phyloP scores from a whole-genome alignment of 1,140 invertebrate species.

The Cherax destructor region DNA sequence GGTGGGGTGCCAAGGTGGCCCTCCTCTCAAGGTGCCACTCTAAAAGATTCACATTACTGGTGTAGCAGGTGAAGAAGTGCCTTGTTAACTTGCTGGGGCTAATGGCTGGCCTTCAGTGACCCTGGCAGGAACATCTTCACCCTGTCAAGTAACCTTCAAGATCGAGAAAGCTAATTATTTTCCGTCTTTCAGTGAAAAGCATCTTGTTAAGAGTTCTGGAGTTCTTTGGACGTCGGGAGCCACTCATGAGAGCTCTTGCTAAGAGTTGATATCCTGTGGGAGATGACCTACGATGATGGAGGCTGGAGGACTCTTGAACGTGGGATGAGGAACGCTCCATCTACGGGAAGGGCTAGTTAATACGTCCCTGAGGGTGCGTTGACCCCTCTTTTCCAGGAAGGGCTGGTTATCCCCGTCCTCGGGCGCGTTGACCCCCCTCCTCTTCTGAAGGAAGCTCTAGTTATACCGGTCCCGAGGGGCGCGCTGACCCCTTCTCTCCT shows the following conservation, averaged over 20 bases:
- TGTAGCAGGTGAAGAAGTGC: slow-evolving; percentile 9
- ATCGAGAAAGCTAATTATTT: not conserved
- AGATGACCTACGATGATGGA: not conserved
- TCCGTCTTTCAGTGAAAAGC: not conserved
- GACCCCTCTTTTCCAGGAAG: not conserved
- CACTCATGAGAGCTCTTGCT: not conserved
- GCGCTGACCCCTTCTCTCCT: not conserved
- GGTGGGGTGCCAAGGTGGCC: not conserved
- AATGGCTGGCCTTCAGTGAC: slow-evolving; percentile 5
- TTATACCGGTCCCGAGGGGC: too few relatives aligned
- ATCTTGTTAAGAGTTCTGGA: slow-evolving; percentile 12
- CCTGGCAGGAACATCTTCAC: not conserved
- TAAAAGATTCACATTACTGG: slow-evolving; percentile 5
- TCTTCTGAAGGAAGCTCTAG: not conserved
- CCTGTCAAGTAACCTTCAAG: not conserved
- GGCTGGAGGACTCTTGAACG: not conserved
- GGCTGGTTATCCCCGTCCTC: too few relatives aligned
- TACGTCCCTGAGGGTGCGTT: not conserved
- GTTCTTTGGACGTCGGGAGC: not conserved
- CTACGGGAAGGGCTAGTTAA: slow-evolving; percentile 19
- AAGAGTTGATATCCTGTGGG: slow-evolving; percentile 11
- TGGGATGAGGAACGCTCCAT: not conserved
- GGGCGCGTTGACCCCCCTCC: not conserved
- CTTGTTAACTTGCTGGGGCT: slow-evolving; percentile 31
- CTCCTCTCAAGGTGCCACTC: slow-evolving; percentile 22